Evolutionary conservation across 2,888 invertebrate genomes (phyloP).

Genomic region (Stenurella melanura): DNA sequence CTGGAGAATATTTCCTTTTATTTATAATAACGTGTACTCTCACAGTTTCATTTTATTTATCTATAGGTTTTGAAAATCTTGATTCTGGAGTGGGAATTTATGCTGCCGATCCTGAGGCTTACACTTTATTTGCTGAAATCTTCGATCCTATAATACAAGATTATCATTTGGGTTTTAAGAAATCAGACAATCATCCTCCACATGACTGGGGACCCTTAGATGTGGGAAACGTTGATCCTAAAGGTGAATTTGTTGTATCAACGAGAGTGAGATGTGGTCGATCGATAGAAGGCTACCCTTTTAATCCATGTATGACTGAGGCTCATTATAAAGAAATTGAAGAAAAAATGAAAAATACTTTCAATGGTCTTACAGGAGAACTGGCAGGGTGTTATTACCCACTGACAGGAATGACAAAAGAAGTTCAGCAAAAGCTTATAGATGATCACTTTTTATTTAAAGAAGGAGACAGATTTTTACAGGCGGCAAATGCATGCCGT

Average conservation of each 20-base stretch:
- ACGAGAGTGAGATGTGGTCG: slow-evolving; percentile 82
- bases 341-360: slow-evolving; percentile 71
- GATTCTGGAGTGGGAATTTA: slow-evolving; percentile 81
- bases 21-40: no score
- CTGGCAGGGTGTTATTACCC: slow-evolving; percentile 95
- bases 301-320: slow-evolving; percentile 81
- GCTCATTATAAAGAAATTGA: slow-evolving; percentile 80
- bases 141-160: slow-evolving; percentile 83
- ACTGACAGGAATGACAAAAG: slow-evolving; percentile 93
- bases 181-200: slow-evolving; percentile 77
- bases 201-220: slow-evolving; percentile 78
- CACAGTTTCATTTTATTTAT: background rate
- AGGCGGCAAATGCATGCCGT: slow-evolving; percentile 93
- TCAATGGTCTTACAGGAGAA: slow-evolving; percentile 76
- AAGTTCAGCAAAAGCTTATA: slow-evolving; percentile 94
- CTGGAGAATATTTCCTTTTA: no score
- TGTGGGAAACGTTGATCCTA: slow-evolving; percentile 78
- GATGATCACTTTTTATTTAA: slow-evolving; percentile 98
- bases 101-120: slow-evolving; percentile 82
- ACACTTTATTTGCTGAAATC: slow-evolving; percentile 78
- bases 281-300: slow-evolving; percentile 78
- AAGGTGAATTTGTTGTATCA: slow-evolving; percentile 77
- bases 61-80: slow-evolving; percentile 78
- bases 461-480: slow-evolving; percentile 92
- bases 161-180: slow-evolving; percentile 79